Percentiles rank a stretch among this genome's conserved stretches.
Conservation (phyloP, 2,113 vertebrate genomes). For the Calidris pugnax region DNA sequence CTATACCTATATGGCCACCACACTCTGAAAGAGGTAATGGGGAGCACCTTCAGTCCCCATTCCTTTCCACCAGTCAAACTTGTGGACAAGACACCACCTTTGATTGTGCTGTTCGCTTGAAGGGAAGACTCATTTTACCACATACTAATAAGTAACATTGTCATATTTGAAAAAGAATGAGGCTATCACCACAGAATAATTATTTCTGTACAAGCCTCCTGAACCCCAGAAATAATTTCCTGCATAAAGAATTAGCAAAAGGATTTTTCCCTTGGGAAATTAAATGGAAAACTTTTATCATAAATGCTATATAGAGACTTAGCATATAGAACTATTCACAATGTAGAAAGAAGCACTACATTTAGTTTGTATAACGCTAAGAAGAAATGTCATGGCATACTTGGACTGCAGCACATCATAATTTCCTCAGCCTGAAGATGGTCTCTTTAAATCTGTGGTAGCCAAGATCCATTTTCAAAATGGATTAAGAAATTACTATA, state of each 20-base stretch:
- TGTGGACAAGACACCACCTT: neutral
- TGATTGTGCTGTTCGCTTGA: neutral
- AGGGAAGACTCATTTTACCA: neutral
- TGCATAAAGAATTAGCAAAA: neutral
- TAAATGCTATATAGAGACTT: neutral
- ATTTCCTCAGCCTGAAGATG: neutral
- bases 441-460: neutral
- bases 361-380: neutral
- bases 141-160: neutral
- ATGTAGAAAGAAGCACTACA: neutral
- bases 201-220: neutral
- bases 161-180: neutral
- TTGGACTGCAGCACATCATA: neutral
- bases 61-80: neutral
- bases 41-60: neutral
- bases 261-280: neutral
- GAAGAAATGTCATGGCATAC: neutral
- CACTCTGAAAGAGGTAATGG: accelerated
- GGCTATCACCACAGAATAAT: neutral
- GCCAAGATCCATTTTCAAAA: neutral
- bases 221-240: neutral
- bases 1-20: neutral
- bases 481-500: slow-evolving; percentile 9
- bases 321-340: neutral
- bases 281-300: neutral